Evolutionary conservation across 2,113 vertebrate species (phyloP), one percentile per base, ranked within the genome.

Genomic region (Cinclus mexicanus): DNA sequence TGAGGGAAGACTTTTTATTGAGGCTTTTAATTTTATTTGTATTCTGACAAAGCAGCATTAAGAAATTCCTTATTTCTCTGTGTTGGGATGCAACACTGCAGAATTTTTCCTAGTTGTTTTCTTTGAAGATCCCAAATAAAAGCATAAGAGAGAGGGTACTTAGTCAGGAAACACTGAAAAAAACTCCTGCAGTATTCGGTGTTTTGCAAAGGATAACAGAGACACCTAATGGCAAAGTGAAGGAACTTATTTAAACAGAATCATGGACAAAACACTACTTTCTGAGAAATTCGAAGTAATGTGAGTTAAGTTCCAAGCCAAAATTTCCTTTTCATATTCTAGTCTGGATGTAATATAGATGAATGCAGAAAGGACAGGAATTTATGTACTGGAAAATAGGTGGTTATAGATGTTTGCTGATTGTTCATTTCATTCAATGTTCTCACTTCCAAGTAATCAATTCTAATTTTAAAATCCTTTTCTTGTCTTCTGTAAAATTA

Each of bases 221-320:
- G 98, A 95, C 98, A 97, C 61, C 98, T 98, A 94, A 89, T 94
- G 98, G 98, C 21, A 21, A 74, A 60, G 53, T 71, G 7, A n/a
- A 44, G 49, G 7, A 79, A 93, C 21, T 47, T 33, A 25, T 84
- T 72, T 80, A 61, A 77, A 5, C 1, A 16, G 10, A 37, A 28
- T 46, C 26, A 21, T 17, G 4, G 42, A 18, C 10, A 60, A 71
- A 90, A 63, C 9, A 12, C 4, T 42, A 6, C 7, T 91, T 72
- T 56, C 8, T 7, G 21, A 12, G 13, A 92, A 83, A 52, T 53
- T n/a, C 1, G 1, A 44, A 14, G 14, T 59, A 60, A 67, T 2
- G 3, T 15, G 25, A 61, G 16, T n/a, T 21, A 19, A 16, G 12
- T 2, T 8, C 19, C 25, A 69, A 77, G 78, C 4, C 8, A 74